Conservation (phyloP, 2,888 invertebrate species). For the Petrophora chlorosata region DNA sequence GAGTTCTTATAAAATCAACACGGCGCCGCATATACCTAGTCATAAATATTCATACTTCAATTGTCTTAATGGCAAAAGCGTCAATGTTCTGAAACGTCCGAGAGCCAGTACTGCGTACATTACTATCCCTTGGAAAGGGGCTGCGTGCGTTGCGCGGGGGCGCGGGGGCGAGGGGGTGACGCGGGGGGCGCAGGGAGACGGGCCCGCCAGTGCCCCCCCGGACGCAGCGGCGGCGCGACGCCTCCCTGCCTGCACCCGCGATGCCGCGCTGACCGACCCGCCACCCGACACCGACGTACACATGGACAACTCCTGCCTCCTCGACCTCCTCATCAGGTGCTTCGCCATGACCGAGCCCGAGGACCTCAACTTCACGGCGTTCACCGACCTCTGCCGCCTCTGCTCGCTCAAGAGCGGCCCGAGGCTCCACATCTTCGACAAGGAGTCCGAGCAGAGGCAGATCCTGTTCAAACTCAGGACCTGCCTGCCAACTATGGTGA, state of each 20-base stretch:
- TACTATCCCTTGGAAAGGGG: slow-evolving; percentile 20
- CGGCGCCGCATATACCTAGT: too few species aligned
- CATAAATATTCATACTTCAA: too few species aligned
- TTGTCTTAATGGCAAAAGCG: not conserved
- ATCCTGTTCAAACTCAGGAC: slow-evolving; percentile 87
- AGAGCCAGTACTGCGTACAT: slow-evolving; percentile 4
- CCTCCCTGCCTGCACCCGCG: slow-evolving; percentile 76
- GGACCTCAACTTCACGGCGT: slow-evolving; percentile 87
- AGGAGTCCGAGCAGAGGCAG: slow-evolving; percentile 88
- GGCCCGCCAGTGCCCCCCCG: slow-evolving; percentile 76
- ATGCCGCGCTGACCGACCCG: slow-evolving; percentile 75
- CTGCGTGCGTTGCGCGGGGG: slow-evolving; percentile 45
- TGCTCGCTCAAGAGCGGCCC: slow-evolving; percentile 88
- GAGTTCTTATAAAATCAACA: too few species aligned
- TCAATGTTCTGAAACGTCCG: too few species aligned
- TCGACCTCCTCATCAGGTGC: slow-evolving; percentile 84
- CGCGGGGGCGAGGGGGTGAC: slow-evolving; percentile 44
- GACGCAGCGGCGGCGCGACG: slow-evolving; percentile 80
- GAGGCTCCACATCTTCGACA: slow-evolving; percentile 88
- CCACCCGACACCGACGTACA: slow-evolving; percentile 79
- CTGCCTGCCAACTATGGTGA: slow-evolving; percentile 87
- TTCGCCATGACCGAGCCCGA: slow-evolving; percentile 86
- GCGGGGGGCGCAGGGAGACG: slow-evolving; percentile 49
- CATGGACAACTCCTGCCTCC: slow-evolving; percentile 85
- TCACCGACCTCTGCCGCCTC: slow-evolving; percentile 87